Evolutionary conservation across 1,140 invertebrate species (phyloP).

Genomic region (Thaumatotibia leucotreta): DNA sequence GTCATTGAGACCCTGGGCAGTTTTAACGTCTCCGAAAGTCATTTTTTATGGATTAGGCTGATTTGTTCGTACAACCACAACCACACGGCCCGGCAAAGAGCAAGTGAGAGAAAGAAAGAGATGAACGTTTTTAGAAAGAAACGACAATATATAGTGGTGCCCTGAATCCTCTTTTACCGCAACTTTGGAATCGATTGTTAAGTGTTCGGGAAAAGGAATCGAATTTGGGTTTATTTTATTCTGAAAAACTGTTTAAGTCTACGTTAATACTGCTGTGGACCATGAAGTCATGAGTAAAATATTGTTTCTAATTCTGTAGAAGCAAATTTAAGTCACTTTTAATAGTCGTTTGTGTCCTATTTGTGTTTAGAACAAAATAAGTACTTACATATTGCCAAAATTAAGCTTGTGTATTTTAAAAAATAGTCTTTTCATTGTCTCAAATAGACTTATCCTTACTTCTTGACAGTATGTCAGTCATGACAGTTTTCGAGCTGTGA

Average conservation of each 20-base stretch:
- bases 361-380: no score
- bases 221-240: not conserved
- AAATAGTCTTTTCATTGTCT: not conserved
- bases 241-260: not conserved
- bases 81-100: constrained; percentile 43
- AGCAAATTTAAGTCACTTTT: no score
- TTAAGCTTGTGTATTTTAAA: no score
- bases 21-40: constrained; percentile 91
- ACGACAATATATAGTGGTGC: not conserved
- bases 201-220: not conserved
- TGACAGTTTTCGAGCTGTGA: constrained; percentile 23
- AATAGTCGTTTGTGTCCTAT: no score
- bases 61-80: constrained; percentile 26
- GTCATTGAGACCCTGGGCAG: constrained; percentile 86
- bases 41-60: constrained; percentile 76
- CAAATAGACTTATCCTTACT: constrained; percentile 5
- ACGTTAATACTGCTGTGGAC: not conserved
- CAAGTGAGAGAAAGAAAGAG: constrained; percentile 43
- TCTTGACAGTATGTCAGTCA: no score
- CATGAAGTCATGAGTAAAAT: no score
- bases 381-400: no score
- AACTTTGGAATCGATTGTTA: not conserved
- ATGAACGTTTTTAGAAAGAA: constrained; percentile 20
- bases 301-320: no score
- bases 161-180: not conserved